phyloP scores from a whole-genome alignment of 1,140 invertebrate genomes.

The Drosophila ananassae region DNA sequence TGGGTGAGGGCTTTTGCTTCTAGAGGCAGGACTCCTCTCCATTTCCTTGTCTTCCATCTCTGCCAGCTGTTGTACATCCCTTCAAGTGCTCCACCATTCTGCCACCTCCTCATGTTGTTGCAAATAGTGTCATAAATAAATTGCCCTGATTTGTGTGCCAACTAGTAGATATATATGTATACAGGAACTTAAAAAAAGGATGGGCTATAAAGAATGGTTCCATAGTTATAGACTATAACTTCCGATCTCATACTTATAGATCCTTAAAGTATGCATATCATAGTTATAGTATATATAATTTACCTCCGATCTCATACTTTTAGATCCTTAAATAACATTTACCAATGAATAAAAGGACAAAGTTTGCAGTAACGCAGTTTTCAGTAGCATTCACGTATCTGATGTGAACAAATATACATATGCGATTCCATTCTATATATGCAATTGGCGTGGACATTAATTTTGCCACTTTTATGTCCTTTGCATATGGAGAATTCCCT shows the following conservation, averaged over 20 bases:
- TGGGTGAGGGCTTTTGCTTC: not conserved
- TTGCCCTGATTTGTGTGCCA: slow-evolving; percentile 77
- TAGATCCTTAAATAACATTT: not conserved
- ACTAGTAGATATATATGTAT: slow-evolving; percentile 36
- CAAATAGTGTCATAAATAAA: slow-evolving; percentile 83
- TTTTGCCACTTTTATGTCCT: not conserved
- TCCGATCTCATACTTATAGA: too few species aligned
- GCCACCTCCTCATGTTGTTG: slow-evolving; percentile 29
- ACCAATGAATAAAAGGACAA: not conserved
- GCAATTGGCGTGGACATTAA: not conserved
- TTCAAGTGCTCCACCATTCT: not conserved
- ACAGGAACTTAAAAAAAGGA: not conserved
- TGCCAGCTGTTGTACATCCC: slow-evolving; percentile 50
- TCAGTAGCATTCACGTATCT: not conserved
- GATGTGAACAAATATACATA: not conserved
- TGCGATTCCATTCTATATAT: not conserved
- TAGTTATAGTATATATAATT: too few species aligned
- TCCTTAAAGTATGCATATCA: not conserved
- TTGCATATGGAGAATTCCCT: not conserved
- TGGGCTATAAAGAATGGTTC: too few species aligned
- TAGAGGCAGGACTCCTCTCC: too few species aligned
- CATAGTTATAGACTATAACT: too few species aligned
- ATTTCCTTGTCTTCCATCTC: slow-evolving; percentile 6
- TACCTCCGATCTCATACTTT: too few species aligned
- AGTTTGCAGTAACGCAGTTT: too few species aligned